Base-by-base conservation (phyloP, 1,140 invertebrate species). In the Coptotermes formosanus region DNA sequence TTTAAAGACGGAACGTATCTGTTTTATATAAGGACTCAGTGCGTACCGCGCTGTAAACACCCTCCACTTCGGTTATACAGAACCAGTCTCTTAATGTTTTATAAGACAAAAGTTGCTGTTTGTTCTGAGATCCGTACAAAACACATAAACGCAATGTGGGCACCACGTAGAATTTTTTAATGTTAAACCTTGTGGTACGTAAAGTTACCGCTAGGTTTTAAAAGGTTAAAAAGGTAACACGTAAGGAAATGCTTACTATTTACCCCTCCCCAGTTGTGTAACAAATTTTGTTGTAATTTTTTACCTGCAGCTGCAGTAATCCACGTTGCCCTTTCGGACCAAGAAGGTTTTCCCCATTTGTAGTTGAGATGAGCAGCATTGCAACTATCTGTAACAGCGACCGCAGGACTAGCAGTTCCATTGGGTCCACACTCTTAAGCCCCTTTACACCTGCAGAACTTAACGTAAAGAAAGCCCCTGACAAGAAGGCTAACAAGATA, bases 391-490 rank as follows among this genome's bases (percentile, higher is more conserved):
- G 92, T 38, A 92, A 83, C 25, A 92, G 69, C 3, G 91, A 89
- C 84, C 92, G 88, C 85, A 92, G 91, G 6, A 89, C 89, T 16
- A 93, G 88, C 12, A 93, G 85, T 69, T 92, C 90, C 92, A 92
- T 92, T 0, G 92, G 92, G 87, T 92, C 90, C 14, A 92, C 90
- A 87, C 91, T 90, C 86, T 87, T 89, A 0, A 92, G 86, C 30
- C 90, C 92, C 88, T 92, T 93, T 3, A 92, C 91, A 83, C 92
- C 88, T 21, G 91, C 91, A 0, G 92, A 91, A 83, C 91, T 92
- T 25, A 92, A 88, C 11, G 92, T 92, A 85, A 93, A 93, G 88
- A 92, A 92, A 38, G 91, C 91, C 11, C 92, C 92, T 1, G 92
- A 92, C 14, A 92, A 32, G 87, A 93, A 92, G 3, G 92, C 92